Conservation (phyloP, 1,140 invertebrate species). For the Triops cancriformis region DNA sequence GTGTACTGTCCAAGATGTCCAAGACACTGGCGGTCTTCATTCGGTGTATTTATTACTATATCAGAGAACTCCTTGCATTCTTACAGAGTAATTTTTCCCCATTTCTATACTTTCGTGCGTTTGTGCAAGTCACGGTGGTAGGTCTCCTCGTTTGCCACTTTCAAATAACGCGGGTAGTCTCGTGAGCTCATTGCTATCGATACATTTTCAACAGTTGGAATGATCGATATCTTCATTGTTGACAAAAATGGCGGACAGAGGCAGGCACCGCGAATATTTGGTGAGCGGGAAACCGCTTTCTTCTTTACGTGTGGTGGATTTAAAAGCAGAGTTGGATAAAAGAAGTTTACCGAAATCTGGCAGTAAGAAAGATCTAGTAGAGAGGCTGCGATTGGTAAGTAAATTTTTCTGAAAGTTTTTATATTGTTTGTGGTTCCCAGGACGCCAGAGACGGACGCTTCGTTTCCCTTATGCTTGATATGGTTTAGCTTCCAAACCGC, state of each 20-base stretch:
- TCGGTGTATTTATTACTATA: too few species aligned
- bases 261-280: slow-evolving; percentile 24
- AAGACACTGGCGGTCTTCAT: too few species aligned
- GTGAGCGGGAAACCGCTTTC: slow-evolving; percentile 36
- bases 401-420: slow-evolving; percentile 8
- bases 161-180: background rate
- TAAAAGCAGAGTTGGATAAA: slow-evolving; percentile 46
- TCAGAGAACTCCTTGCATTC: too few species aligned
- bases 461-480: slow-evolving; percentile 15
- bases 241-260: slow-evolving; percentile 31
- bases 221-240: background rate
- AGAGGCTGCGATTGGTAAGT: slow-evolving; percentile 44
- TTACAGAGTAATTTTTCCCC: background rate
- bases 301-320: slow-evolving; percentile 45
- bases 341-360: slow-evolving; percentile 45
- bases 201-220: background rate
- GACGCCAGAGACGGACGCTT: slow-evolving; percentile 6
- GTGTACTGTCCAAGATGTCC: too few species aligned
- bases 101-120: background rate
- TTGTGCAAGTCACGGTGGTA: background rate
- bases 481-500: background rate
- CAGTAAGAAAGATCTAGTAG: slow-evolving; percentile 44
- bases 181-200: background rate
- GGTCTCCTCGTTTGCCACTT: too few species aligned
- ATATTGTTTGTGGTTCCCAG: slow-evolving; percentile 8